Conservation (phyloP, 2,888 invertebrate species). For the Nymphalis c-album region DNA sequence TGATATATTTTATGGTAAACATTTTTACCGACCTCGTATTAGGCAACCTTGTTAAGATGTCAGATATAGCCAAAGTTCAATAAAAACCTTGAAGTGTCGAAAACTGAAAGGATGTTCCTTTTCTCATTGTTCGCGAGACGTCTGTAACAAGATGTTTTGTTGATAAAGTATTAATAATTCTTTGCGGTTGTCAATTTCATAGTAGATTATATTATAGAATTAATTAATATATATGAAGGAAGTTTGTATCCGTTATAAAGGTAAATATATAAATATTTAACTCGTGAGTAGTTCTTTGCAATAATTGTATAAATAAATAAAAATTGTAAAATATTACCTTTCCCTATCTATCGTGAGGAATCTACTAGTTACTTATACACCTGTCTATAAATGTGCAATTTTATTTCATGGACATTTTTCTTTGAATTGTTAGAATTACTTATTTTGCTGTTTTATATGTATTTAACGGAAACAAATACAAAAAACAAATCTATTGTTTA, state of each 20-base stretch:
- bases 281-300: background rate
- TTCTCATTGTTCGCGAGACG: slow-evolving; percentile 57
- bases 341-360: slow-evolving; percentile 39
- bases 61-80: slow-evolving; percentile 53
- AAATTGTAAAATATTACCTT: slow-evolving; percentile 39
- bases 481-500: slow-evolving; percentile 3
- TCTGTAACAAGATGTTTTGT: slow-evolving; percentile 37
- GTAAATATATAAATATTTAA: slow-evolving; percentile 19
- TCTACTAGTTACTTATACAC: slow-evolving; percentile 37
- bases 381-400: slow-evolving; percentile 38
- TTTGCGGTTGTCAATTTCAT: slow-evolving; percentile 10
- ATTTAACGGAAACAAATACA: slow-evolving; percentile 21
- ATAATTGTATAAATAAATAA: slow-evolving; percentile 23
- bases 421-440: slow-evolving; percentile 34
- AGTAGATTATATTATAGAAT: background rate
- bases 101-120: slow-evolving; percentile 68
- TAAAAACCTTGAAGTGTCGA: slow-evolving; percentile 66
- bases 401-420: slow-evolving; percentile 30
- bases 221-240: slow-evolving; percentile 5
- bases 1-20: background rate
- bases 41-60: slow-evolving; percentile 62
- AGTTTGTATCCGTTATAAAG: slow-evolving; percentile 17
- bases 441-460: slow-evolving; percentile 23
- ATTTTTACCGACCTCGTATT: slow-evolving; percentile 22
- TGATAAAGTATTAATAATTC: slow-evolving; percentile 31